These are phyloP conservation scores for Callimorpha dominula DNA, from an alignment of 2,888 invertebrate genomes.

Conservation along the genomic window DNA sequence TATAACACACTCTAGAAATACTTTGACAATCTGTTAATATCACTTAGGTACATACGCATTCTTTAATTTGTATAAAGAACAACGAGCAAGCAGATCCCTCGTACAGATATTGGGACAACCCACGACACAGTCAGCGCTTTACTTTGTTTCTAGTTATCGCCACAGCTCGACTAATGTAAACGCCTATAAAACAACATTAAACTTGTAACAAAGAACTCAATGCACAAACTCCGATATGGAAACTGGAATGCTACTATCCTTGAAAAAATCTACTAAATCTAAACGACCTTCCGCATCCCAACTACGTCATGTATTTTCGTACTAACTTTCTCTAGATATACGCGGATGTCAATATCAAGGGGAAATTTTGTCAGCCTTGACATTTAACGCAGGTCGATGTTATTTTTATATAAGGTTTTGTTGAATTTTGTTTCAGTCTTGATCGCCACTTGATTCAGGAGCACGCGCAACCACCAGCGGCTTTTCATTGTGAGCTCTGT, in stretches of 20 bases:
- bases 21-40: too few species aligned
- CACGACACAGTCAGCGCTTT: constrained; percentile 6
- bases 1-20: too few species aligned
- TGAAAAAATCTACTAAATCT: constrained; percentile 49
- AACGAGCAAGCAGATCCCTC: not conserved
- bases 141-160: constrained; percentile 26
- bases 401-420: constrained; percentile 51
- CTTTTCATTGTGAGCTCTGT: constrained; percentile 94
- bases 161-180: constrained; percentile 27
- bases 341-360: constrained; percentile 56
- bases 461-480: constrained; percentile 92
- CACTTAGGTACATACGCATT: not conserved
- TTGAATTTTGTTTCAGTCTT: constrained; percentile 88
- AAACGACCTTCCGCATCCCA: constrained; percentile 53
- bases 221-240: constrained; percentile 16
- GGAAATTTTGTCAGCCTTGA: constrained; percentile 55
- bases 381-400: constrained; percentile 43
- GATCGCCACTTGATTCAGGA: constrained; percentile 93
- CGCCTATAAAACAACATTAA: constrained; percentile 21
- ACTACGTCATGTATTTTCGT: constrained; percentile 34
- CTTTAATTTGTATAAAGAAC: not conserved
- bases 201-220: constrained; percentile 15
- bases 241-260: constrained; percentile 46
- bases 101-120: constrained; percentile 14
- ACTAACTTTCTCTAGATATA: constrained; percentile 55